Conservation (phyloP, 2,888 invertebrate genomes). For the Escarpia spicata region DNA sequence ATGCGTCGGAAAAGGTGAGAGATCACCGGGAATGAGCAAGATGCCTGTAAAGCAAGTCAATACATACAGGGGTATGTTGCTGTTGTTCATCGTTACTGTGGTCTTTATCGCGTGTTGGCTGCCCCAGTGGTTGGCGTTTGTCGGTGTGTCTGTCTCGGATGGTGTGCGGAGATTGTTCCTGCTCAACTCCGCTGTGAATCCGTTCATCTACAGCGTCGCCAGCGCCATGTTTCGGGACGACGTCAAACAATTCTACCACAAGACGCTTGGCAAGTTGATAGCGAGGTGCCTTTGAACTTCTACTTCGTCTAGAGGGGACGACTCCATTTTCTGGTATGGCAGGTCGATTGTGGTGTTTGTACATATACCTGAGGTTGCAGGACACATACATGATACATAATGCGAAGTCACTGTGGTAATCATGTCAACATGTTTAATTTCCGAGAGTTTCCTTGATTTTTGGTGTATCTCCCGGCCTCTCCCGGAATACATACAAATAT, state of each 20-base stretch:
- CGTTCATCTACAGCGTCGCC: not conserved
- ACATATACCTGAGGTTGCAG: not conserved
- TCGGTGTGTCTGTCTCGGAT: not conserved
- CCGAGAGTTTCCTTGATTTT: no score
- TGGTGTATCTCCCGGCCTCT: no score
- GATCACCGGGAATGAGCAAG: not conserved
- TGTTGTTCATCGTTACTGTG: not conserved
- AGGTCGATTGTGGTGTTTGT: not conserved
- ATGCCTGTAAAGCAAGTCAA: not conserved
- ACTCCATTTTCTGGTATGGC: not conserved
- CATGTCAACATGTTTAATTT: no score
- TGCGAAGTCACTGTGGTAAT: no score
- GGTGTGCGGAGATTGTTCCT: not conserved
- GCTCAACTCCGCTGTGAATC: conserved; percentile 3
- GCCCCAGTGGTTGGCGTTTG: not conserved
- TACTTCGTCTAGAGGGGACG: not conserved
- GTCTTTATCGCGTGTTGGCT: not conserved
- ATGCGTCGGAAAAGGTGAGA: not conserved
- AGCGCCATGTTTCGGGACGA: not conserved
- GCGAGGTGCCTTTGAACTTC: not conserved
- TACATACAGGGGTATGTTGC: not conserved
- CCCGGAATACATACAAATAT: no score
- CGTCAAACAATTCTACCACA: not conserved
- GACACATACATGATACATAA: no score
- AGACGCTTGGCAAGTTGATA: not conserved